phyloP scores from a whole-genome alignment of 2,113 vertebrate species.

The Bostrychus sinensis region DNA sequence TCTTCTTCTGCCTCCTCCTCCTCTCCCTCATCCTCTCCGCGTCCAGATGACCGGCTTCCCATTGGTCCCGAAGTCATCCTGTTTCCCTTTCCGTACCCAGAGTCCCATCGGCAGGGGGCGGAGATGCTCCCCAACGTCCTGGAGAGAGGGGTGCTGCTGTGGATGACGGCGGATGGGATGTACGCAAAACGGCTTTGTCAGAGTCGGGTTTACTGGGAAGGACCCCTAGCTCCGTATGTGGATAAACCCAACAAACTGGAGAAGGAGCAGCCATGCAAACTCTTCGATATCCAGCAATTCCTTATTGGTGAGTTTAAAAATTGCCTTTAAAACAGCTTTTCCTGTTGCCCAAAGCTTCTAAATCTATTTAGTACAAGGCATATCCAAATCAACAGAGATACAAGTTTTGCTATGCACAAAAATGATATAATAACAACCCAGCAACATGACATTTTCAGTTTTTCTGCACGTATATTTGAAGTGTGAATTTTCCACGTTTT shows the following conservation, averaged over 20 bases:
- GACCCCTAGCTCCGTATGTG: conserved; percentile 86
- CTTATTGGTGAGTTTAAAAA: conserved; percentile 83
- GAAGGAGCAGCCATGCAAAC: conserved; percentile 91
- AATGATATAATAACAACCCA: background rate
- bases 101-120: conserved; percentile 88
- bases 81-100: conserved; percentile 92
- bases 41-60: conserved; percentile 72
- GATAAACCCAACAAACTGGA: conserved; percentile 96
- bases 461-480: background rate
- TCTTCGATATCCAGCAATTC: conserved; percentile 96
- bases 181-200: conserved; percentile 96
- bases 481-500: background rate
- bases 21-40: conserved; percentile 79
- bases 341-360: no score
- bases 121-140: conserved; percentile 89
- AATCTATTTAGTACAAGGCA: no score
- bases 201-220: conserved; percentile 94
- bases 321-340: background rate
- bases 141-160: conserved; percentile 91
- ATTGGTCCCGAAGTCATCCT: conserved; percentile 87
- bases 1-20: conserved; percentile 77
- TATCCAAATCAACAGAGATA: no score
- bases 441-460: background rate
- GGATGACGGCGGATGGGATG: conserved; percentile 90
- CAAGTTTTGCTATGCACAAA: no score